Evolutionary conservation across 2,888 invertebrate genomes (phyloP).

Genomic region (Mesodorylaimus sp.): DNA sequence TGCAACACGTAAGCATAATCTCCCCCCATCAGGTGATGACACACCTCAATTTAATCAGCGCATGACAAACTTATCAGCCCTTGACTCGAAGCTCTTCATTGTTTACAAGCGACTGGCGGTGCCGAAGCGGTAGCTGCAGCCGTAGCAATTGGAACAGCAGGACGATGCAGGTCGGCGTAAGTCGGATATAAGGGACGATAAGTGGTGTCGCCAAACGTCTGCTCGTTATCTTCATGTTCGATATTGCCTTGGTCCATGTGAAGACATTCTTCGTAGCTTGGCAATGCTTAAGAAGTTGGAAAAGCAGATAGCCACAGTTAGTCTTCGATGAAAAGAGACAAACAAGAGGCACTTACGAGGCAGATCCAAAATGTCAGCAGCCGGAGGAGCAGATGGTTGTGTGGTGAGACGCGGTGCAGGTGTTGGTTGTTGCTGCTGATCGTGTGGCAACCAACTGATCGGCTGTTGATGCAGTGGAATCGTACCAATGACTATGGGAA

Average conservation of each 20-base stretch:
- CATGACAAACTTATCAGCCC: no score
- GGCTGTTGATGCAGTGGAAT: constrained; percentile 13
- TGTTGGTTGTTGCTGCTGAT: no score
- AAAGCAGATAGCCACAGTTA: not conserved
- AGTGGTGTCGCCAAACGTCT: constrained; percentile 12
- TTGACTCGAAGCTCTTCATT: no score
- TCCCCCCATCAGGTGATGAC: no score
- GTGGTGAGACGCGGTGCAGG: not conserved
- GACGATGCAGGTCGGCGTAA: constrained; percentile 12
- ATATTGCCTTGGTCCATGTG: constrained; percentile 11
- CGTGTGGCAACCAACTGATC: not conserved
- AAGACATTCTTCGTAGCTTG: constrained; percentile 16
- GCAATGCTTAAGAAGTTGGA: constrained; percentile 13
- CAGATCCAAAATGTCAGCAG: not conserved
- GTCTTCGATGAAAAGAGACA: not conserved
- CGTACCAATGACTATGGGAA: constrained; percentile 16
- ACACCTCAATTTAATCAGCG: no score
- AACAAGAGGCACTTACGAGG: not conserved
- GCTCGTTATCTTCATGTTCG: constrained; percentile 13
- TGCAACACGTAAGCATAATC: no score
- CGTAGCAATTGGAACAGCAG: not conserved
- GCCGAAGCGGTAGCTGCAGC: no score
- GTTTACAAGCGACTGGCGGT: no score
- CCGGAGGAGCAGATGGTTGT: constrained; percentile 7
- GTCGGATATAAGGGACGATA: constrained; percentile 15